Evolutionary conservation across 2,888 invertebrate species (phyloP), one percentile per base, ranked within the genome.

Genomic region (Andrena bicolor): DNA sequence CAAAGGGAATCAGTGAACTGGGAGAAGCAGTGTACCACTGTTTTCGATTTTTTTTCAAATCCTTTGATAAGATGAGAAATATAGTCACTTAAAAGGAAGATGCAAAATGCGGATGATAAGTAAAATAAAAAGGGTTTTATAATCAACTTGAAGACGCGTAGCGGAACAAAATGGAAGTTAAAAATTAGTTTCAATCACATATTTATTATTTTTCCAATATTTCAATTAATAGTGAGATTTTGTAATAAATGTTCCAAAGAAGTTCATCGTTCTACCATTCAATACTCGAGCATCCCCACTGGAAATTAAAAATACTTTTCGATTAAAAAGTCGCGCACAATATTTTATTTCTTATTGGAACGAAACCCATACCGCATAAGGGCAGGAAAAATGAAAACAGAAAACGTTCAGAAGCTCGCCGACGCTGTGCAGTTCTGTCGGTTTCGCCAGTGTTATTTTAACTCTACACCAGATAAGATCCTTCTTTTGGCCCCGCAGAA

Each of bases 1-100:
- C 86, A 84, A 83, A 83, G 73, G 63, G 74, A 80, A 65, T 60
- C 61, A 68, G 51, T 66, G 63, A 35, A 56, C 53, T 41, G 4
- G 28, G 32, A 6, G 41, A 26, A 61, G 30, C n/a, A 53, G 53
- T 56, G 20, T 56, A 8, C 56, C 8, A 0, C 20, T 51, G 7
- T 51, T 51, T 51, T 20, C 20, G n/a, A 13, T 1, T 13, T 8
- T n/a, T n/a, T 20, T 51, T 26, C 10, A 56, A 26, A 56, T 10
- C 4, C 3, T 13, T 10, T 4, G 23, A 23, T 56, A 23, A 23
- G 3, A 3, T 10, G 23, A 26, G 56, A 56, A 56, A 10, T 56
- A 1, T 56, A 26, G 23, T 26, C 4, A 56, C 26, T 13, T 23
- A 5, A 41, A 16, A 41, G 0, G 5, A 41, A 41, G 13, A 41